Evolutionary conservation across 2,113 vertebrate genomes (phyloP), one percentile per base, ranked within the genome.

Genomic region (Aegithalos caudatus): DNA sequence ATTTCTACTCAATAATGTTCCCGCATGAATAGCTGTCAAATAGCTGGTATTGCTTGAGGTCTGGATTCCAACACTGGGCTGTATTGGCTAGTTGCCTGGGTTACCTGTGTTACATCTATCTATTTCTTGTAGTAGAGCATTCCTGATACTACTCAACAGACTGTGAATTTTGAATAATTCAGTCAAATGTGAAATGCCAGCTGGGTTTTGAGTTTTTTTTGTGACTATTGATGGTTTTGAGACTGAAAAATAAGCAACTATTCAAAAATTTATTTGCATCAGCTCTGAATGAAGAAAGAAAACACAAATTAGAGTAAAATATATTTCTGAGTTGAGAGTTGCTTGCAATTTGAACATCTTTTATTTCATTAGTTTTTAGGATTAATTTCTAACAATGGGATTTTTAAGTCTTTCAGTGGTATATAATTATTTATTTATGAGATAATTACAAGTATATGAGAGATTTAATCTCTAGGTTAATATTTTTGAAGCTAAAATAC

Each of bases 131-230:
- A 86, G 71, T 23, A 48, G 40, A 73, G 60, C 53, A 51, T 83
- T 94, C 48, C 27, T 94, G 81, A 70, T 90, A 48, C 62, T 80
- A 85, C 50, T 82, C 67, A 90, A 83, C 60, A 88, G 56, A 60
- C 71, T 86, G 62, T 86, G 82, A 86, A 90, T 95, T 95, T 90
- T 86, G 69, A 94, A 94, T 96, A 92, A 90, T 93, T 92, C 72
- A 89, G 78, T 94, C 61, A 90, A 90, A 96, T 88, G 69, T 94
- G 82, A 92, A 93, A 84, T 88, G 58, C 67, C 31, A 81, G 54
- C 38, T 90, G 33, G 1, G 23, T 66, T 67, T 66, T 24, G 25
- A 27, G 29, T 3, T 24, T 76, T 88, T 77, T 79, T 74, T 5
- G 72, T 86, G 35, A 37, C 58, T 88, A 3, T n/a, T 86, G 70